Evolutionary conservation across 2,888 invertebrate genomes (phyloP).

Genomic region (Alviniconcha strummeri): DNA sequence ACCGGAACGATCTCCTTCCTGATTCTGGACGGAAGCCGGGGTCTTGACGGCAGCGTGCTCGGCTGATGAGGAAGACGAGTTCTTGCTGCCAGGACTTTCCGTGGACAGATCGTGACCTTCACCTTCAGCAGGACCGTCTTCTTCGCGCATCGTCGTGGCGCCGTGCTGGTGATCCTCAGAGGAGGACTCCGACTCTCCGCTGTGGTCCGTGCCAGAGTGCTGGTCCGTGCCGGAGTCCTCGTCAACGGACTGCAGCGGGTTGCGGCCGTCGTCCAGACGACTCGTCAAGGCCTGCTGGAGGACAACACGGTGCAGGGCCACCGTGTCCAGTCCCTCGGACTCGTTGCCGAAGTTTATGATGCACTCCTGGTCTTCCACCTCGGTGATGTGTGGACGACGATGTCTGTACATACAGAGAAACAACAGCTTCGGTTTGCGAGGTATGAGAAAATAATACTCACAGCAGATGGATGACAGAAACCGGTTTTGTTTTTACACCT

Average conservation of each 20-base stretch:
- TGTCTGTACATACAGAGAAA: conserved; percentile 1
- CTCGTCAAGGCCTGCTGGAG: not conserved
- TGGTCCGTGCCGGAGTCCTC: conserved; percentile 26
- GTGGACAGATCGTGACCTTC: no score
- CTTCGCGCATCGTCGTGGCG: no score
- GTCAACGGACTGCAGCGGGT: not conserved
- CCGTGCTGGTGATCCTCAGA: not conserved
- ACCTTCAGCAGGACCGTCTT: no score
- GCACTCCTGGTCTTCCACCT: conserved; percentile 32
- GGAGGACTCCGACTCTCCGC: conserved; percentile 21
- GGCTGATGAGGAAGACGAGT: not conserved
- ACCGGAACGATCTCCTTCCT: no score
- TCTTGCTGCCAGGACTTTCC: not conserved
- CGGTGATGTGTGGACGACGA: not conserved
- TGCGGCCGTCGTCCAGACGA: not conserved
- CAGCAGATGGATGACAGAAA: no score
- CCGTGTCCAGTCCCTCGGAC: conserved; percentile 1
- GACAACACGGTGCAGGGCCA: conserved; percentile 8
- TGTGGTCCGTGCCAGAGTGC: not conserved
- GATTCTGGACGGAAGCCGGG: not conserved
- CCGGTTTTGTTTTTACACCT: no score
- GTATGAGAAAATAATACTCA: no score
- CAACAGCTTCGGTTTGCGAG: no score
- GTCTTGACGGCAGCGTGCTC: not conserved
- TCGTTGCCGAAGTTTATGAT: conserved; percentile 29